A percentile compares a stretch with the other conserved stretches of the same genome.
These are phyloP conservation scores for Champsocephalus esox DNA, from an alignment of 2,797 vertebrate genomes.

Conservation along the genomic window DNA sequence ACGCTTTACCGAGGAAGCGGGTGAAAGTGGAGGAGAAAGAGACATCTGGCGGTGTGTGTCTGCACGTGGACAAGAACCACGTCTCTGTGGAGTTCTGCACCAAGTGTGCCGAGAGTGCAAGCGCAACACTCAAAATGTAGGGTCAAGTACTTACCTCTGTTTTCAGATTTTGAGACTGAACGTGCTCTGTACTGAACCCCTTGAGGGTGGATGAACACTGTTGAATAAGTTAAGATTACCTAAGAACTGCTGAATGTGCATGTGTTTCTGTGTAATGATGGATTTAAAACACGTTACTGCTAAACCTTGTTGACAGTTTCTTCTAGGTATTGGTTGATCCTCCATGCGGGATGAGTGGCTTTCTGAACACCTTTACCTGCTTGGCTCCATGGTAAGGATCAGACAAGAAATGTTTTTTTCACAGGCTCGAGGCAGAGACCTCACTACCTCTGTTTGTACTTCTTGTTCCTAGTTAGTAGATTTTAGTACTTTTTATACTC, in stretches of 20 bases:
- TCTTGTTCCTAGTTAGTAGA: slow-evolving; percentile 32
- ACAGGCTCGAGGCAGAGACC: slow-evolving; percentile 39
- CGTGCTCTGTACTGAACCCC: slow-evolving; percentile 75
- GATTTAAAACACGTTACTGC: slow-evolving; percentile 92
- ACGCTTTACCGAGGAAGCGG: slow-evolving; percentile 90
- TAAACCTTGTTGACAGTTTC: slow-evolving; percentile 99
- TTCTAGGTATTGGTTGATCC: slow-evolving; percentile 97
- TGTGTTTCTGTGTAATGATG: slow-evolving; percentile 73
- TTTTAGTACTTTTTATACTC: slow-evolving; percentile 35
- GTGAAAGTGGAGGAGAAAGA: slow-evolving; percentile 87
- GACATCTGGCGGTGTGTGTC: slow-evolving; percentile 91
- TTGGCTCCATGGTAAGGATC: slow-evolving; percentile 99
- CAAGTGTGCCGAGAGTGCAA: slow-evolving; percentile 93
- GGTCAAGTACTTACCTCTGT: slow-evolving; percentile 92
- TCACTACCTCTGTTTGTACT: slow-evolving; percentile 31
- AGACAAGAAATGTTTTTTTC: slow-evolving; percentile 78
- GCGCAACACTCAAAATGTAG: slow-evolving; percentile 94
- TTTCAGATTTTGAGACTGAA: slow-evolving; percentile 83
- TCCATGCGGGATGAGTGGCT: slow-evolving; percentile 94
- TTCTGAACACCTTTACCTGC: slow-evolving; percentile 94
- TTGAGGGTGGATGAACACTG: slow-evolving; percentile 75
- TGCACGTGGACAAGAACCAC: slow-evolving; percentile 96
- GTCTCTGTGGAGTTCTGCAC: slow-evolving; percentile 99
- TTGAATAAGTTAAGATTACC: slow-evolving; percentile 64
- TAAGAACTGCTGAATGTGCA: slow-evolving; percentile 76